phyloP scores from a whole-genome alignment of 2,797 vertebrate genomes.

The Apogon talboti region DNA sequence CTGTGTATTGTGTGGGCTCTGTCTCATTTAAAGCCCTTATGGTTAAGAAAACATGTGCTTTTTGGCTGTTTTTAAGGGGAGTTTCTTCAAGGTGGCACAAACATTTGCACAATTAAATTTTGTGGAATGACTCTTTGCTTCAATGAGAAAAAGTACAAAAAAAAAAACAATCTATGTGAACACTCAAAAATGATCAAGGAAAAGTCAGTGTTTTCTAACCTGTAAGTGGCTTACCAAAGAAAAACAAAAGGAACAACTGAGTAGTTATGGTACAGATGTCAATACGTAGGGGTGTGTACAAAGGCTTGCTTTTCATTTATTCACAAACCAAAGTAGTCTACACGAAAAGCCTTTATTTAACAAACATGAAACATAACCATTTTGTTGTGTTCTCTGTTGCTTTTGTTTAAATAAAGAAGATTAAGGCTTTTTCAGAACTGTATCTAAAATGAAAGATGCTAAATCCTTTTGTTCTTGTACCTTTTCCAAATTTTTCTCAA shows the following conservation, averaged over 20 bases:
- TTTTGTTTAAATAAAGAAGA: constrained; percentile 73
- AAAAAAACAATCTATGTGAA: constrained; percentile 12
- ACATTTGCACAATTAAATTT: constrained; percentile 1
- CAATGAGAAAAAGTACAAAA: constrained; percentile 18
- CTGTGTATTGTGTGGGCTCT: constrained; percentile 48
- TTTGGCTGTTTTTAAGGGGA: constrained; percentile 30
- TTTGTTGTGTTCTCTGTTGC: constrained; percentile 61
- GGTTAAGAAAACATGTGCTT: constrained; percentile 36
- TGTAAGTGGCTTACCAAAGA: constrained; percentile 10
- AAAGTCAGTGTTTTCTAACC: constrained; percentile 24
- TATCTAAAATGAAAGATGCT: constrained; percentile 70
- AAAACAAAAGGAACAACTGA: constrained; percentile 20
- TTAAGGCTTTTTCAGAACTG: constrained; percentile 65
- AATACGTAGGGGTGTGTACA: constrained; percentile 45
- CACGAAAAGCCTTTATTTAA: constrained; percentile 71
- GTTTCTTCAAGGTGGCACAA: constrained; percentile 17
- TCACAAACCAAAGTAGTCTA: constrained; percentile 54
- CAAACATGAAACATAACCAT: constrained; percentile 64
- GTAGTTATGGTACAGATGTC: constrained; percentile 9
- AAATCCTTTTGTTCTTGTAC: constrained; percentile 69
- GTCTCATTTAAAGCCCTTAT: constrained; percentile 45
- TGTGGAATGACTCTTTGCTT: constrained; percentile 13
- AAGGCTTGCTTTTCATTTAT: constrained; percentile 62
- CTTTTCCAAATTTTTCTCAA: constrained; percentile 61
- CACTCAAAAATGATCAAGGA: constrained; percentile 15